Evolutionary conservation across 2,113 vertebrate species (phyloP).

Genomic region (Rhynchopsitta pachyrhyncha): DNA sequence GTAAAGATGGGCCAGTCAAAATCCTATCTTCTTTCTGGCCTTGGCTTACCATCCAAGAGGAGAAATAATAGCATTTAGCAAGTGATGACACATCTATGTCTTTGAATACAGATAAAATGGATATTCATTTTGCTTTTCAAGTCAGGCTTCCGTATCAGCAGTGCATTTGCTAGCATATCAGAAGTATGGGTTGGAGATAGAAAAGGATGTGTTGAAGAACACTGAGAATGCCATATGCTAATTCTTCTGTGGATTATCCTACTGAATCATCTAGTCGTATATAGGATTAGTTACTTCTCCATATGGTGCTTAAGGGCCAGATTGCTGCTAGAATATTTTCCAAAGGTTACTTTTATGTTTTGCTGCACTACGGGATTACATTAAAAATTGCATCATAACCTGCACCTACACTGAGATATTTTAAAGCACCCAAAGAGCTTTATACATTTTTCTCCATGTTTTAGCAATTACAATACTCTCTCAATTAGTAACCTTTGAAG

Average conservation of each 20-base stretch:
- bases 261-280: neutral
- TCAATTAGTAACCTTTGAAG: neutral
- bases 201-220: neutral
- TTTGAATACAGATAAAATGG: neutral
- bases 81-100: neutral
- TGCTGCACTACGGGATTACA: neutral
- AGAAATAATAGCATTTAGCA: neutral
- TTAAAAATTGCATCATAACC: neutral
- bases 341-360: constrained; percentile 3
- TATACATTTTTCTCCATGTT: neutral
- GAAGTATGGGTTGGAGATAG: neutral
- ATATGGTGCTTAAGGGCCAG: constrained; percentile 11
- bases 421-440: neutral
- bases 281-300: constrained; percentile 29
- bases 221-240: neutral
- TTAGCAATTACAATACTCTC: neutral
- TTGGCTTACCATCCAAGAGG: neutral
- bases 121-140: neutral
- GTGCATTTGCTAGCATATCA: neutral
- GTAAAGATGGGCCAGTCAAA: neutral
- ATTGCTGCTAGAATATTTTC: neutral
- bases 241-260: constrained; percentile 15
- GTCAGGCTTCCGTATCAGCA: neutral
- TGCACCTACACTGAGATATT: neutral
- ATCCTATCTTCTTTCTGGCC: neutral